Conservation (phyloP, 2,113 vertebrate genomes). For the Indri indri region DNA sequence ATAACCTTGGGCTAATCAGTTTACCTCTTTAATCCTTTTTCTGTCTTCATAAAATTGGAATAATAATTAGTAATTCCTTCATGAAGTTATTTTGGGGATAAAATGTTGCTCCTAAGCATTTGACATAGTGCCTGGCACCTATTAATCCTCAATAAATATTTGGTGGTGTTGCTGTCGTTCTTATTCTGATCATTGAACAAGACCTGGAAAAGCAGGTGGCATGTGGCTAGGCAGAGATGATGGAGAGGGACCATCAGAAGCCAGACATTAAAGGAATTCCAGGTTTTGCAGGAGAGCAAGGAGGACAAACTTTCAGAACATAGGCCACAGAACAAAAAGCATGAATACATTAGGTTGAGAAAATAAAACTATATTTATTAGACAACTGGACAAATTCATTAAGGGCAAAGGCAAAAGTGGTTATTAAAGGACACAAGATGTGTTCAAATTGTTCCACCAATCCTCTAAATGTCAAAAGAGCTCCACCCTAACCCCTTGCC, state of each 20-base stretch:
- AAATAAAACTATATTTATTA: not conserved
- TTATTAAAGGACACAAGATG: not conserved
- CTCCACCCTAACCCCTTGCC: not conserved
- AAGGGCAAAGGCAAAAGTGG: not conserved
- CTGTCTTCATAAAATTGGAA: not conserved
- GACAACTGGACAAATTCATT: not conserved
- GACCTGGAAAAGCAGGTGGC: not conserved
- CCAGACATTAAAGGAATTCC: not conserved
- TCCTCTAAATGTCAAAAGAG: not conserved
- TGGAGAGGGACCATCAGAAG: not conserved
- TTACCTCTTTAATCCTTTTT: conserved; percentile 50
- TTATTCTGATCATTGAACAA: not conserved
- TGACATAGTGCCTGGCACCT: not conserved
- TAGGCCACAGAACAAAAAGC: not conserved
- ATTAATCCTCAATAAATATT: not conserved
- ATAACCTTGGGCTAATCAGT: conserved; percentile 18
- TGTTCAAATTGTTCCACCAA: not conserved
- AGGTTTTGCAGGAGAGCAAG: not conserved
- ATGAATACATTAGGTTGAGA: not conserved
- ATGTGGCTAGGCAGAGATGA: not conserved
- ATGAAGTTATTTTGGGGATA: not conserved
- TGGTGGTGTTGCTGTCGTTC: not conserved
- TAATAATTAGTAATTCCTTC: conserved; percentile 23
- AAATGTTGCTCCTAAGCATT: not conserved
- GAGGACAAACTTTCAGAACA: not conserved